Base-by-base conservation (phyloP, 2,797 vertebrate species). In the Poeciliopsis presidionis region DNA sequence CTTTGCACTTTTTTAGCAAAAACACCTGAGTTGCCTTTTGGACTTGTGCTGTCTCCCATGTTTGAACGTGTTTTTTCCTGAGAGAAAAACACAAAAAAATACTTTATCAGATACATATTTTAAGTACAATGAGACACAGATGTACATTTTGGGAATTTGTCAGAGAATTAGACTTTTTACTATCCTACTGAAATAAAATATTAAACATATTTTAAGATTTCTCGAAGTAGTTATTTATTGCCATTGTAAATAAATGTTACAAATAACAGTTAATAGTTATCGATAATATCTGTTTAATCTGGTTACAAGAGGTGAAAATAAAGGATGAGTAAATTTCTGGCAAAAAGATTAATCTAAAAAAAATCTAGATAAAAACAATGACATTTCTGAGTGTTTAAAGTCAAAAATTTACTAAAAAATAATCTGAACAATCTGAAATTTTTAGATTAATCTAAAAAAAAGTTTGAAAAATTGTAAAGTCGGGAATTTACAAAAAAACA, bases 1-100 rank as follows among this genome's bases (percentile, higher is more conserved):
- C 97, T 97, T 89, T 99, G 98, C 89, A 99, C 89, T 80, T 96
- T 96, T 93, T 96, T 98, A 70, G 97, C 95, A 79, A 98, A 97
- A 72, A 96, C 95, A 55, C 96, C 96, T 0, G 97, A 95, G 18
- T 93, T 91, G 18, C 96, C 94, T 84, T 94, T 95, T 46, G 94
- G 93, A 88, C 91, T 93, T 5, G 86, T 85, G 69, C 81, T 92
- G 2, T 93, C 92, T 28, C 91, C 90, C 89, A 93, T 94, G 28
- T 78, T 84, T 75, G 16, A 47, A 78, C 61, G 33, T 65, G 25
- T 85, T 85, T 84, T 47, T 76, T 70, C 67, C 86, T 90, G 81
- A 77, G 77, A 75, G 36, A 33, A 84, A 80, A 30, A 59, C 49
- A 81, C 61, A 63, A 12, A 70, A 8, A 8, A 36, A 8, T 22